These are phyloP conservation scores for Calidris pugnax DNA, from an alignment of 2,113 vertebrate genomes.

Conservation along the genomic window DNA sequence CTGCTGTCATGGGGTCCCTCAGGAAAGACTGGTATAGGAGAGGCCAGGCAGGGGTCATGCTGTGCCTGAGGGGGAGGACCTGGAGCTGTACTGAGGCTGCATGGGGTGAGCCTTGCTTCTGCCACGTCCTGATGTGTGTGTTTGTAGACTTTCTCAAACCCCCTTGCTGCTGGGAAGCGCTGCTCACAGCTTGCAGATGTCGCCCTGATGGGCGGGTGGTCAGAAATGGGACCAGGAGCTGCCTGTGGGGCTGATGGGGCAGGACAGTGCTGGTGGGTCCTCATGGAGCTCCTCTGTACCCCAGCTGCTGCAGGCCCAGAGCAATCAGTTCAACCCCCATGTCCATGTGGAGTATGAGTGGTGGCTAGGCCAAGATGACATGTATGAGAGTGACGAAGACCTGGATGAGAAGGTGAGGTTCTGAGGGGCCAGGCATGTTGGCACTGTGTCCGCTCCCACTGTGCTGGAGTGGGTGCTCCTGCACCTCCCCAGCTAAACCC, in stretches of 20 bases:
- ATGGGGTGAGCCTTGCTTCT: not conserved
- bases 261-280: not conserved
- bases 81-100: not conserved
- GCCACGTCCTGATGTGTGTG: too few species aligned
- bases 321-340: constrained; percentile 73
- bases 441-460: not conserved
- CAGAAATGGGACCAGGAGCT: not conserved
- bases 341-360: constrained; percentile 74
- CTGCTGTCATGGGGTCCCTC: not conserved
- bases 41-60: not conserved
- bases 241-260: not conserved
- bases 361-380: constrained; percentile 72
- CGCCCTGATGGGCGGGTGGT: not conserved
- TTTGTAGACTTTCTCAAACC: not conserved
- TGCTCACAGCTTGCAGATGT: rapidly evolving
- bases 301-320: constrained; percentile 71
- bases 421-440: rapidly evolving
- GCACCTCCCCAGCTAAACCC: not conserved
- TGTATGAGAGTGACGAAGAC: constrained; percentile 77
- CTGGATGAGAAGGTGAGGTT: constrained; percentile 73
- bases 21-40: not conserved
- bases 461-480: not conserved
- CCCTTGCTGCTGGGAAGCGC: not conserved
- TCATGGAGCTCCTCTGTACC: not conserved
- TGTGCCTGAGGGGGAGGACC: not conserved